A percentile compares a stretch with the other conserved stretches of the same genome.
Evolutionary conservation across 2,797 vertebrate genomes (phyloP).

Genomic region (Cryptoblepharus egeriae): DNA sequence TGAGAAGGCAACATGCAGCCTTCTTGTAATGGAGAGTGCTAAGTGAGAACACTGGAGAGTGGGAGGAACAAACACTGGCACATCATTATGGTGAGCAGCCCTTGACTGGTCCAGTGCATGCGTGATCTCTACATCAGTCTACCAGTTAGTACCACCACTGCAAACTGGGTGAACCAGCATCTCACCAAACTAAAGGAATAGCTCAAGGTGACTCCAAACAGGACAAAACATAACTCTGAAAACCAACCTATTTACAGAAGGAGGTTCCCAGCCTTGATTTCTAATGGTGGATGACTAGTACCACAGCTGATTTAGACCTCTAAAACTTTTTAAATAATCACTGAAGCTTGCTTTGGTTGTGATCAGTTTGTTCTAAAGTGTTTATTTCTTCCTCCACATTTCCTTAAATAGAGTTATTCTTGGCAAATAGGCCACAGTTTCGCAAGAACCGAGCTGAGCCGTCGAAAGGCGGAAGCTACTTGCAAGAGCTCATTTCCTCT

Average conservation of each 20-base stretch:
- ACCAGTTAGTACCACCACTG: neutral
- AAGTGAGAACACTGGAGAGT: too few relatives aligned
- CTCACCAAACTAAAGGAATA: neutral
- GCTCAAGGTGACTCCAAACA: too few relatives aligned
- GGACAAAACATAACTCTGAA: neutral
- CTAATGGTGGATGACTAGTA: neutral
- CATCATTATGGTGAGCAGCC: too few relatives aligned
- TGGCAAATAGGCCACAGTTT: conserved; percentile 15
- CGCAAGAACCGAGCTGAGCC: conserved; percentile 3
- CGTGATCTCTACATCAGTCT: neutral
- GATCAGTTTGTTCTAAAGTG: conserved; percentile 9
- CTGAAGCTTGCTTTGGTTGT: neutral
- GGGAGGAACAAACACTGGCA: too few relatives aligned
- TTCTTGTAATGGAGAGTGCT: too few relatives aligned
- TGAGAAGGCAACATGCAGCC: too few relatives aligned
- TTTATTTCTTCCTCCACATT: neutral
- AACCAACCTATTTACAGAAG: neutral
- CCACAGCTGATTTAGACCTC: neutral
- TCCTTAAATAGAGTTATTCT: conserved; percentile 18
- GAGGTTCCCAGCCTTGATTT: neutral
- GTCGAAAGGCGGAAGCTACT: conserved; percentile 1
- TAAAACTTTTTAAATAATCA: neutral
- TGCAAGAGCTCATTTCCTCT: conserved; percentile 28
- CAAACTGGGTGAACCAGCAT: neutral
- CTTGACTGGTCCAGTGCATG: neutral